phyloP scores from a whole-genome alignment of 2,113 vertebrate species.

The Phylloscopus trochilus region DNA sequence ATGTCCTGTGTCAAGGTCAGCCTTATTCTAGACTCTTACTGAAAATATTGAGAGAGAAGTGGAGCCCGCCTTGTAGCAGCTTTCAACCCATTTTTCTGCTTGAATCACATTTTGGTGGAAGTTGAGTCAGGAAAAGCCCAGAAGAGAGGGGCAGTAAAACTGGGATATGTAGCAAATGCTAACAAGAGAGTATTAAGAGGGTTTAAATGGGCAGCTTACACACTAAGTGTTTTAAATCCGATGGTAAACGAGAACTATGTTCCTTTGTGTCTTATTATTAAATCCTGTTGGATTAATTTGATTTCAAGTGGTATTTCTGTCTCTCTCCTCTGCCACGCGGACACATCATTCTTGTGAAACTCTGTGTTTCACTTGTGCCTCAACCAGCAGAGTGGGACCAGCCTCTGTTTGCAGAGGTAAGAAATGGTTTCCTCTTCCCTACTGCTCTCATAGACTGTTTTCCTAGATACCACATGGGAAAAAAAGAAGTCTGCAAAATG shows the following conservation, averaged over 20 bases:
- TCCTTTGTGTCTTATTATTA: constrained; percentile 38
- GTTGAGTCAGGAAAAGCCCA: background rate
- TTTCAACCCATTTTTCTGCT: background rate
- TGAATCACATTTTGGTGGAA: background rate
- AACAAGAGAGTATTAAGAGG: background rate
- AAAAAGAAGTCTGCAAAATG: background rate
- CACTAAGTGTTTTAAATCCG: background rate
- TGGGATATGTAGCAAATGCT: background rate
- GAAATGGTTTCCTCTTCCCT: background rate
- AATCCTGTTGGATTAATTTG: constrained; percentile 44
- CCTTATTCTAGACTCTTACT: background rate
- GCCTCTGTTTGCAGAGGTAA: background rate
- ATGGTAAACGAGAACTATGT: background rate
- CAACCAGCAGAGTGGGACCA: background rate
- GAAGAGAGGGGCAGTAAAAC: background rate
- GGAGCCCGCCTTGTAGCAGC: background rate
- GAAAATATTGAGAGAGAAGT: background rate
- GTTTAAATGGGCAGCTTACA: background rate
- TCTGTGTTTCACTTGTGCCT: background rate
- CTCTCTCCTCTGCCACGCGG: constrained; percentile 12
- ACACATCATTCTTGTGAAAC: constrained; percentile 20
- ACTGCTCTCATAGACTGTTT: background rate
- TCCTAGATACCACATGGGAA: background rate
- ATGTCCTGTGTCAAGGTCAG: background rate
- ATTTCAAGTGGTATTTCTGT: constrained; percentile 53